Conservation (phyloP, 2,113 vertebrate species). For the Phyllostomus discolor region DNA sequence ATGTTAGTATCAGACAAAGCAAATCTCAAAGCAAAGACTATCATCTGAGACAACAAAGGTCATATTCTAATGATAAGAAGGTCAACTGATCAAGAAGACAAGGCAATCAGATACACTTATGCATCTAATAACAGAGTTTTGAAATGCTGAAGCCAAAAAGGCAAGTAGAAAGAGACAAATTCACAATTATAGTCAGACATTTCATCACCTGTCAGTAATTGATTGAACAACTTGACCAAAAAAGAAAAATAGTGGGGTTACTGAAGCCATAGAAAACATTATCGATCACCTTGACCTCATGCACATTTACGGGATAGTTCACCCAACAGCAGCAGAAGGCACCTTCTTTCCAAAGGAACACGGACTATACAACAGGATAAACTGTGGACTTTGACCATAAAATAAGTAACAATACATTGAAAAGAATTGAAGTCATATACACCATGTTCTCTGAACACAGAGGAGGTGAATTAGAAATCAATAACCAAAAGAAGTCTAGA, state of each 20-base stretch:
- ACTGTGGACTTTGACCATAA: not conserved
- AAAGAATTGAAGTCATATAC: not conserved
- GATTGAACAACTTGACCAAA: not conserved
- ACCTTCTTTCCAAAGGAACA: accelerated
- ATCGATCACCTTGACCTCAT: too few species aligned
- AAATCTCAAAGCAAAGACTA: too few species aligned
- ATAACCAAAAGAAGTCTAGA: not conserved
- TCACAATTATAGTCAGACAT: not conserved
- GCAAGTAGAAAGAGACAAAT: not conserved
- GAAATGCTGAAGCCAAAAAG: not conserved
- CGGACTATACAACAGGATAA: not conserved
- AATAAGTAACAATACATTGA: not conserved
- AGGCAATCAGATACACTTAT: not conserved
- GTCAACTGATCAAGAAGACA: not conserved
- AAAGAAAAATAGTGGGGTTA: not conserved
- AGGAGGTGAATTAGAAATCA: not conserved
- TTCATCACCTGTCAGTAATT: not conserved
- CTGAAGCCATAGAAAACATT: not conserved
- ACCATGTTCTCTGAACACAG: not conserved
- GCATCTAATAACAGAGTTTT: not conserved
- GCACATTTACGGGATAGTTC: not conserved
- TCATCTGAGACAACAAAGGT: too few species aligned
- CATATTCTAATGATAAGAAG: too few species aligned
- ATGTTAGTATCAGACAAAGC: too few species aligned
- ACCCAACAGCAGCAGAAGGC: too few species aligned